phyloP scores from a whole-genome alignment of 2,113 vertebrate genomes.

The Etia nguti region DNA sequence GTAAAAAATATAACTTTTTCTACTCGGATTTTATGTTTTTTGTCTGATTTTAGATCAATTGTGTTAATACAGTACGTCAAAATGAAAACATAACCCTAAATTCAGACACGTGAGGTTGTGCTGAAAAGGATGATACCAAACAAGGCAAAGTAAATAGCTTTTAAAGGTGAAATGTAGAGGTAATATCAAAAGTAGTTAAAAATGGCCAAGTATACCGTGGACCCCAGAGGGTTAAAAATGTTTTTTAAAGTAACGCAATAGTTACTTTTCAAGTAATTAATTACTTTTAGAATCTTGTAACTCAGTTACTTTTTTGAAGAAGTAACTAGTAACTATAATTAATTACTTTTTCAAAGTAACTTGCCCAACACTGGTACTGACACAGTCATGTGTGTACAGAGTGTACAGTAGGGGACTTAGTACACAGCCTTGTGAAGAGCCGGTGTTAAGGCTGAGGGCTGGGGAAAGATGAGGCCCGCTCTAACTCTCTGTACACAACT shows the following conservation, averaged over 20 bases:
- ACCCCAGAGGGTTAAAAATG: not conserved
- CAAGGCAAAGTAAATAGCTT: not conserved
- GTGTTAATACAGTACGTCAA: not conserved
- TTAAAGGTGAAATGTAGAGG: not conserved
- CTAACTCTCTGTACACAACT: too few species aligned
- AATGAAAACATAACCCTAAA: not conserved
- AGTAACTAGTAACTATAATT: not conserved
- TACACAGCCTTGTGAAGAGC: not conserved
- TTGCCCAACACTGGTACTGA: not conserved
- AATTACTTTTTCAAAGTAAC: not conserved
- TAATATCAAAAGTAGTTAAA: not conserved
- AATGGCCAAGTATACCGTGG: not conserved
- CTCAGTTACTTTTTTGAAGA: not conserved
- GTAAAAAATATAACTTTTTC: not conserved
- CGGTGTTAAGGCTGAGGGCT: too few species aligned
- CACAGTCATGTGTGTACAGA: too few species aligned
- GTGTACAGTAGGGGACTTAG: too few species aligned
- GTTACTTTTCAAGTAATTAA: not conserved
- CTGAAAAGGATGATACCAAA: not conserved
- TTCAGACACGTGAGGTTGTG: not conserved
- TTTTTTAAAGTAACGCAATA: not conserved
- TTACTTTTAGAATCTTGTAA: not conserved
- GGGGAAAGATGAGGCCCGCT: too few species aligned
- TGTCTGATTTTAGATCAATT: not conserved
- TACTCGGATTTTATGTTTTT: not conserved